Evolutionary conservation across 1,140 invertebrate genomes (phyloP), one percentile per base, ranked within the genome.

Genomic region (Bombus difficillimus): DNA sequence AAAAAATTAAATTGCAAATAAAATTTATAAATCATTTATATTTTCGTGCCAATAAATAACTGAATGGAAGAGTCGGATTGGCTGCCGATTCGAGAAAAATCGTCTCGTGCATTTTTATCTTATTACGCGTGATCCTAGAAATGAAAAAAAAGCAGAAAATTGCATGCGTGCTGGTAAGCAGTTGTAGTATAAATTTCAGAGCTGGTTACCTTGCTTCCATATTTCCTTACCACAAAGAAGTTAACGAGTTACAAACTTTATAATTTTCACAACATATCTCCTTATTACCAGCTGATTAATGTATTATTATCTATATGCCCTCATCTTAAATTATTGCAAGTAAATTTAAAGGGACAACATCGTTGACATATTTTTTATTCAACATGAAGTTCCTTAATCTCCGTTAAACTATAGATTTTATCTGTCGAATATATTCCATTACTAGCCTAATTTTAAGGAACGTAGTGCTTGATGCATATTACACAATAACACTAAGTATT

Each of bases 151-250:
- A 82, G 80, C 39, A 64, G 22, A 74, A 64, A 22, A 64, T 34
- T 37, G 53, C 53, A 59, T 37, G 41, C 39, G 32, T 37, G 22
- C 25, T 13, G 32, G 1, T 47, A 47, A 82, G 32, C 32, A 59
- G 13, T 39, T 47, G 28, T 75, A 47, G 9, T n/a, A 34, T 37
- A 81, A 81, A 81, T 28, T 22, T 34, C 53, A n/a, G 74, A 76
- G 34, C 22, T 8, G 28, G 18, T 34, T 28, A 47, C 32, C 9
- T 37, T 47, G 28, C 37, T 32, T 57, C 34, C 28, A 59, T 12
- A 9, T 59, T 39, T 41, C n/a, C 28, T 37, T 34, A 41, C 28
- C 12, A 18, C 1, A 15, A 32, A 81, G 5, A 53, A 28, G 22
- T 59, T 41, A 13, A 72, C 2, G 12, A 39, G 4, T 37, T 18